Conservation (phyloP, 1,140 invertebrate genomes). For the Nasonia vitripennis region DNA sequence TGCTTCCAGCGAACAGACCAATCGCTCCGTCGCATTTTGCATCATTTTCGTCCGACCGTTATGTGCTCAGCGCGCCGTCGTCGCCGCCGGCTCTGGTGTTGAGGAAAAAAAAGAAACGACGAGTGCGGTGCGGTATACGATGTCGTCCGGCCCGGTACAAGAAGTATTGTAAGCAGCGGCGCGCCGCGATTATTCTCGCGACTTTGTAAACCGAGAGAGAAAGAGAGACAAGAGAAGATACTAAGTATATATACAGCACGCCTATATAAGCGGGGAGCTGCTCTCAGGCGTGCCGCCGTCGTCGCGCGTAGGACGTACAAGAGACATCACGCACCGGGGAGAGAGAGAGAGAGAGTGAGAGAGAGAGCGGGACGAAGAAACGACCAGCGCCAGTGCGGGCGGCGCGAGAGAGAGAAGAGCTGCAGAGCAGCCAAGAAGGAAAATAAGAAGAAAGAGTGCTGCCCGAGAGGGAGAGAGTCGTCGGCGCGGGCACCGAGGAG, state of each 20-base stretch:
- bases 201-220: background rate
- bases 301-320: constrained; percentile 10
- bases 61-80: constrained; percentile 28
- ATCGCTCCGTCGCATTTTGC: constrained; percentile 45
- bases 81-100: constrained; percentile 14
- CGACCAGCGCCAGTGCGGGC: background rate
- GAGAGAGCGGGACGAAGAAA: background rate
- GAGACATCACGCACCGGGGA: background rate
- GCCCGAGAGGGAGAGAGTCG: background rate
- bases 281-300: background rate
- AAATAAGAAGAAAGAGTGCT: background rate
- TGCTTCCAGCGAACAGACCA: background rate
- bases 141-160: constrained; percentile 14
- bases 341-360: background rate
- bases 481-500: constrained; percentile 18
- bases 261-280: background rate
- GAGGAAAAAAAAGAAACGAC: constrained; percentile 13
- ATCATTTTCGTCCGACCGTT: constrained; percentile 50
- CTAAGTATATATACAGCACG: background rate
- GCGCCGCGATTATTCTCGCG: background rate
- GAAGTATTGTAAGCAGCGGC: background rate
- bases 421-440: background rate
- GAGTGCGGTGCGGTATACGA: background rate
- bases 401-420: background rate
- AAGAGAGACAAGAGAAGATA: background rate